Conservation (phyloP, 2,888 invertebrate species). For the Rutpela maculata region DNA sequence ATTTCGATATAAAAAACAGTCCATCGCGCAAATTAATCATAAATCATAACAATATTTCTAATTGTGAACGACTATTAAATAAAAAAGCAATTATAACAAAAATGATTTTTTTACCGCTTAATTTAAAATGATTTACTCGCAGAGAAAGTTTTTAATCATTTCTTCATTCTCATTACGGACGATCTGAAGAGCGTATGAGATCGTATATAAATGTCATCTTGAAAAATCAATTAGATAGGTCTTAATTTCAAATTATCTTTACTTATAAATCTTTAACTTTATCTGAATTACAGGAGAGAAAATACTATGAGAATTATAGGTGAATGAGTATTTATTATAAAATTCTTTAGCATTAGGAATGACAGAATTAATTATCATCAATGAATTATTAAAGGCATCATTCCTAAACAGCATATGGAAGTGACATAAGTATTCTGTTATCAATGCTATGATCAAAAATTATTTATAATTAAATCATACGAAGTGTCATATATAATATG, state of each 20-base stretch:
- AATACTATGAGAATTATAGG: background rate
- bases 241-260: slow-evolving; percentile 15
- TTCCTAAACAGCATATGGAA: background rate
- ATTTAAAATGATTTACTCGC: background rate
- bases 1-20: too few relatives aligned
- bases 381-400: slow-evolving; percentile 10
- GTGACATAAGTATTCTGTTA: slow-evolving; percentile 8
- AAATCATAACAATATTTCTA: too few relatives aligned
- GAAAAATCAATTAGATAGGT: background rate
- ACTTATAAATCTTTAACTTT: slow-evolving; percentile 5
- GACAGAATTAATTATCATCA: slow-evolving; percentile 14
- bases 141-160: background rate
- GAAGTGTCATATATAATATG: background rate
- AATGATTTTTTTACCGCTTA: background rate
- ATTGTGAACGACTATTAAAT: too few relatives aligned
- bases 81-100: too few relatives aligned
- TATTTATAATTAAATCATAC: slow-evolving; percentile 10
- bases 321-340: background rate
- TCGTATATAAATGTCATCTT: slow-evolving; percentile 8
- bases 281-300: background rate
- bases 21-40: too few relatives aligned
- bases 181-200: background rate
- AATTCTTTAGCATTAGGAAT: background rate
- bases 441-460: slow-evolving; percentile 5
- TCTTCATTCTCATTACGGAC: background rate